These are phyloP conservation scores for Creontiades dilutus DNA, from an alignment of 2,888 invertebrate genomes.

Conservation along the genomic window DNA sequence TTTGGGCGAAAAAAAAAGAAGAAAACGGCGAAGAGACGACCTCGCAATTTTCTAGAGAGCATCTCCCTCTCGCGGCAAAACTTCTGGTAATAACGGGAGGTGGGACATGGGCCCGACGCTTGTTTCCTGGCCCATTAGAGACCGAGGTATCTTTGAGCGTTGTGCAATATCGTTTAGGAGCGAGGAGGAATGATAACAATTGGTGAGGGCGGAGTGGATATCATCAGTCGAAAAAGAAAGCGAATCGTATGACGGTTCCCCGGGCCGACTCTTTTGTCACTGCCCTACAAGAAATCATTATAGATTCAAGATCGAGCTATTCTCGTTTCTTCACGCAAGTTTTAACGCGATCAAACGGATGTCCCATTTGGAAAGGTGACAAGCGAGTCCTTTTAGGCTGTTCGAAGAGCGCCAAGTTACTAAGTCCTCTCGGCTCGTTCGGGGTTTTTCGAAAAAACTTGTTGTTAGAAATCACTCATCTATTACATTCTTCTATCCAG, in stretches of 20 bases:
- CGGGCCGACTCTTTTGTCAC: neutral
- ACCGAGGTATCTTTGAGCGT: neutral
- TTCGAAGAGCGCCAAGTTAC: no score
- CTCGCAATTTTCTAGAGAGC: conserved; percentile 39
- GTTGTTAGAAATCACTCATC: no score
- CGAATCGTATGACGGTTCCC: neutral
- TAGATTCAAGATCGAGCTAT: neutral
- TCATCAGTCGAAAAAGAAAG: conserved; percentile 21
- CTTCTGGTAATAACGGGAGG: neutral
- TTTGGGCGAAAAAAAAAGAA: neutral
- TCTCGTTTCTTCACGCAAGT: no score
- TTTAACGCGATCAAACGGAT: no score
- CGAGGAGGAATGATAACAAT: conserved; percentile 16
- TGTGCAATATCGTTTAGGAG: conserved; percentile 28
- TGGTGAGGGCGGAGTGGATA: conserved; percentile 2
- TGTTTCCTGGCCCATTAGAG: conserved; percentile 32
- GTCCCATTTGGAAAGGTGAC: no score
- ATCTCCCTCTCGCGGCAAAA: conserved; percentile 7
- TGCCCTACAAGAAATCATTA: conserved; percentile 4
- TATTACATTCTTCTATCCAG: no score
- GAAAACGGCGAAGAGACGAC: neutral
- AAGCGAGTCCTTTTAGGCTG: no score
- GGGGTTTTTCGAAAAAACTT: no score
- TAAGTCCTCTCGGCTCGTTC: no score
- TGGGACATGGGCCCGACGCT: neutral